These are phyloP conservation scores for Mythimna ferrago DNA, from an alignment of 2,888 invertebrate species.

Conservation along the genomic window DNA sequence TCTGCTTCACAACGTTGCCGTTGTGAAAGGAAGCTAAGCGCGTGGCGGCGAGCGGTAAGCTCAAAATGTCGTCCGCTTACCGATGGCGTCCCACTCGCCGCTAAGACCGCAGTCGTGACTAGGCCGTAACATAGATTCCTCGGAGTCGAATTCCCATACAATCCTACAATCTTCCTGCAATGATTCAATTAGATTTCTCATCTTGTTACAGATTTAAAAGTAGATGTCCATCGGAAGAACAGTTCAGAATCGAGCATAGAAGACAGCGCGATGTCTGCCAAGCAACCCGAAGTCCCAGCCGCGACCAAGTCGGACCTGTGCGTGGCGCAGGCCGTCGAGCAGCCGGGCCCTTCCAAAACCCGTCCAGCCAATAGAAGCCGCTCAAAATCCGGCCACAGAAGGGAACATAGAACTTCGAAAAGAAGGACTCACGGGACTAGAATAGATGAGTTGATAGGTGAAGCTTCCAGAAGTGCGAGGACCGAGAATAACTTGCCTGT, in stretches of 20 bases:
- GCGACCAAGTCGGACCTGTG: constrained; percentile 84
- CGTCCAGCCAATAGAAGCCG: constrained; percentile 78
- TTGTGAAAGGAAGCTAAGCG: no score
- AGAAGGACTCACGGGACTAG: constrained; percentile 79
- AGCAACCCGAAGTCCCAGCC: constrained; percentile 80
- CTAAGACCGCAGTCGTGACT: no score
- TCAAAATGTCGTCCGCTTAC: no score
- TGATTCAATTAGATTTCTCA: background rate
- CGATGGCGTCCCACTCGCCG: no score
- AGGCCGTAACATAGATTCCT: no score
- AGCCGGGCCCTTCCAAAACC: constrained; percentile 78
- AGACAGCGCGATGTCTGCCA: constrained; percentile 89
- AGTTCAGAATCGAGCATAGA: constrained; percentile 97
- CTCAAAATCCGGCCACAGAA: constrained; percentile 79
- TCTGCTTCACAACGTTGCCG: no score
- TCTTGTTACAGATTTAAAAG: constrained; percentile 94
- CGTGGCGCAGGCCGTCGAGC: constrained; percentile 76
- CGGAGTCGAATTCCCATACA: no score
- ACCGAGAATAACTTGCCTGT: constrained; percentile 79
- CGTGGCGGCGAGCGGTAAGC: no score
- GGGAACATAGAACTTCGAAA: constrained; percentile 79
- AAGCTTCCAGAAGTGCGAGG: constrained; percentile 77
- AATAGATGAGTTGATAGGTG: constrained; percentile 84
- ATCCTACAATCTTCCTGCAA: no score
- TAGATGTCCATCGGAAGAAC: constrained; percentile 97